phyloP scores from a whole-genome alignment of 2,888 invertebrate species.

The Lypha dubia region DNA sequence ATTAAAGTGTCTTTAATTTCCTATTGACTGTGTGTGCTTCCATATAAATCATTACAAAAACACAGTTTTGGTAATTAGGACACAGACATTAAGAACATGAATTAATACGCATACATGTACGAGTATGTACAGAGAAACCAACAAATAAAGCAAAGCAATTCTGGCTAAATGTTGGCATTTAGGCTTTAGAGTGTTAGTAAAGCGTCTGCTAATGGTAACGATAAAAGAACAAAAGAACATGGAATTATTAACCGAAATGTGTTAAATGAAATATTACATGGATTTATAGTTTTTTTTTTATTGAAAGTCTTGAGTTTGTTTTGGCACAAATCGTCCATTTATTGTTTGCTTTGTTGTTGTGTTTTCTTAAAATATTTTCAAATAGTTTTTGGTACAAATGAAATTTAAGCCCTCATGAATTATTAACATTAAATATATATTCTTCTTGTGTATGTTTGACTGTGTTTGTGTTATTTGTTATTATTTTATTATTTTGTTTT shows the following conservation, averaged over 20 bases:
- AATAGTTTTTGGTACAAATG: slow-evolving; percentile 41
- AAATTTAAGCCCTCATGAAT: slow-evolving; percentile 27
- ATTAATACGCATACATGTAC: neutral
- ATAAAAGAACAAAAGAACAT: slow-evolving; percentile 14
- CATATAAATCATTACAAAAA: slow-evolving; percentile 64
- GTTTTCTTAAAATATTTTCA: slow-evolving; percentile 40
- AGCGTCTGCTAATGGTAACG: slow-evolving; percentile 55
- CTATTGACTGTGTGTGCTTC: slow-evolving; percentile 28
- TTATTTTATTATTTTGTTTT: slow-evolving; percentile 17
- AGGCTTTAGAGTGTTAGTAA: slow-evolving; percentile 44
- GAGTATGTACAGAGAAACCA: neutral
- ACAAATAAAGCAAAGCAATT: neutral
- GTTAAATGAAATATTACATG: slow-evolving; percentile 26
- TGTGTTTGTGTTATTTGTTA: neutral
- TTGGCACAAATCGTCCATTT: slow-evolving; percentile 53
- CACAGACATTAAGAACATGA: slow-evolving; percentile 27
- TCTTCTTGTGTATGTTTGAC: neutral
- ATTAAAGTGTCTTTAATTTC: slow-evolving; percentile 64
- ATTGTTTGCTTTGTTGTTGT: slow-evolving; percentile 16
- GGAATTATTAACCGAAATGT: slow-evolving; percentile 27
- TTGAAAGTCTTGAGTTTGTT: neutral
- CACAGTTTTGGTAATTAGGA: slow-evolving; percentile 60
- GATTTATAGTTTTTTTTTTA: neutral
- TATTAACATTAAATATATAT: slow-evolving; percentile 1
- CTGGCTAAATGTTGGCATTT: slow-evolving; percentile 31